Evolutionary conservation across 2,113 vertebrate genomes (phyloP).

Genomic region (Bostrychus sinensis): DNA sequence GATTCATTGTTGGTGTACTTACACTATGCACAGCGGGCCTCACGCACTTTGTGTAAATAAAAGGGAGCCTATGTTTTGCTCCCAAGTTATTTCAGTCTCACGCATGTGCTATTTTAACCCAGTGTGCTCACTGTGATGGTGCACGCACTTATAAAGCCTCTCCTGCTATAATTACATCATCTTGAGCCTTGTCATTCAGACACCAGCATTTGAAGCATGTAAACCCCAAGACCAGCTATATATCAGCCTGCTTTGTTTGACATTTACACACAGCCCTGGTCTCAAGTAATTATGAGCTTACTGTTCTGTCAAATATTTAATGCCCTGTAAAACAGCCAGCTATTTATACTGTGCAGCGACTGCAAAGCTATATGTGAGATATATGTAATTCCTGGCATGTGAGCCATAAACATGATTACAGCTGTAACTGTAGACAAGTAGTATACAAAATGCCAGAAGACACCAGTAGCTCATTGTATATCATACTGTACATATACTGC

Average conservation of each 20-base stretch:
- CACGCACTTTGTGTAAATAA: conserved; percentile 43
- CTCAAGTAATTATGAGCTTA: conserved; percentile 68
- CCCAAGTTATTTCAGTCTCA: conserved; percentile 45
- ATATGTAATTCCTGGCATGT: conserved; percentile 31
- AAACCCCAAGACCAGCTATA: conserved; percentile 69
- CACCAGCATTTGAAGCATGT: conserved; percentile 71
- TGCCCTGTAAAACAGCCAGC: conserved; percentile 73
- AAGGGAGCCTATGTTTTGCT: conserved; percentile 49
- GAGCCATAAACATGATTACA: conserved; percentile 38
- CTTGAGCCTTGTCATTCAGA: conserved; percentile 68
- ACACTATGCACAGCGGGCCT: conserved; percentile 38
- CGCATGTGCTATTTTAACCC: conserved; percentile 53
- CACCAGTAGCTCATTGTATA: conserved; percentile 31
- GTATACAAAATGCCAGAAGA: conserved; percentile 32
- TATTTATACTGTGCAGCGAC: conserved; percentile 60
- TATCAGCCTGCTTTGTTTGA: conserved; percentile 76
- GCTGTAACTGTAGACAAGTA: conserved; percentile 11
- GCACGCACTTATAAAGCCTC: conserved; percentile 52
- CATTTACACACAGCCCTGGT: conserved; percentile 74
- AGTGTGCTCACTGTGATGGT: conserved; percentile 42
- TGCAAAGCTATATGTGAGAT: conserved; percentile 47
- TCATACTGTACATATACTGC: not conserved
- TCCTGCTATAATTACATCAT: conserved; percentile 74
- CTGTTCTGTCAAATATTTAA: conserved; percentile 74
- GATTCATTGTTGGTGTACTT: conserved; percentile 36